These are phyloP conservation scores for Phylloscopus whistleri DNA, from an alignment of 2,113 vertebrate species.

Conservation along the genomic window DNA sequence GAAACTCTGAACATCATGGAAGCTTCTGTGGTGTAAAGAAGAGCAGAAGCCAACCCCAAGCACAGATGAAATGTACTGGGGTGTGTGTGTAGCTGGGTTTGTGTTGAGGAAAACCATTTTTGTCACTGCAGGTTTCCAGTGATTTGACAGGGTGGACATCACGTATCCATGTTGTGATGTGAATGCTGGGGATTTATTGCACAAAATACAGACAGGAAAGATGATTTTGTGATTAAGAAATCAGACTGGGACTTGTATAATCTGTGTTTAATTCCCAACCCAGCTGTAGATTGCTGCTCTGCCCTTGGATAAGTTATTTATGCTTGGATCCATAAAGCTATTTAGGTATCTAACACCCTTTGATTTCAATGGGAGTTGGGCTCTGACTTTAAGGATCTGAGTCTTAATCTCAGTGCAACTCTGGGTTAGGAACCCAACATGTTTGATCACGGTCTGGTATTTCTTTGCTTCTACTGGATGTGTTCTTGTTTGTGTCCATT, in stretches of 20 bases:
- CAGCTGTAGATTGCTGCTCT: conserved; percentile 8
- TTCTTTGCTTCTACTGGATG: not conserved
- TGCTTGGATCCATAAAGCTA: conserved; percentile 43
- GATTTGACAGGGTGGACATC: not conserved
- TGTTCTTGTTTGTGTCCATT: not conserved
- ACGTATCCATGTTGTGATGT: not conserved
- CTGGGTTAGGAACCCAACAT: not conserved
- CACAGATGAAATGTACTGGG: not conserved
- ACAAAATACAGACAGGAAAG: not conserved
- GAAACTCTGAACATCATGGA: not conserved
- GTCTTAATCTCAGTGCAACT: not conserved
- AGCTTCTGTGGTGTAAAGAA: not conserved
- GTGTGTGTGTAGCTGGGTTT: not conserved
- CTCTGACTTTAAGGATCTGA: conserved; percentile 20
- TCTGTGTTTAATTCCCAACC: conserved; percentile 36
- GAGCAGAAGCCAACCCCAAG: not conserved
- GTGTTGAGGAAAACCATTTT: not conserved
- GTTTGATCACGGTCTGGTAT: not conserved
- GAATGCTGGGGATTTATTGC: not conserved
- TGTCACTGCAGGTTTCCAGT: not conserved
- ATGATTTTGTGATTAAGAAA: conserved; percentile 38
- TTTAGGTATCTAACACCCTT: conserved; percentile 45
- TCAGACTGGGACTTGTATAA: conserved; percentile 9
- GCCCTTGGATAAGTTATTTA: conserved; percentile 45
- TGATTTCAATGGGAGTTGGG: conserved; percentile 33